Percentiles rank a stretch among this genome's conserved stretches.
phyloP scores from a whole-genome alignment of 2,797 vertebrate species.

The Holocentrus rufus region DNA sequence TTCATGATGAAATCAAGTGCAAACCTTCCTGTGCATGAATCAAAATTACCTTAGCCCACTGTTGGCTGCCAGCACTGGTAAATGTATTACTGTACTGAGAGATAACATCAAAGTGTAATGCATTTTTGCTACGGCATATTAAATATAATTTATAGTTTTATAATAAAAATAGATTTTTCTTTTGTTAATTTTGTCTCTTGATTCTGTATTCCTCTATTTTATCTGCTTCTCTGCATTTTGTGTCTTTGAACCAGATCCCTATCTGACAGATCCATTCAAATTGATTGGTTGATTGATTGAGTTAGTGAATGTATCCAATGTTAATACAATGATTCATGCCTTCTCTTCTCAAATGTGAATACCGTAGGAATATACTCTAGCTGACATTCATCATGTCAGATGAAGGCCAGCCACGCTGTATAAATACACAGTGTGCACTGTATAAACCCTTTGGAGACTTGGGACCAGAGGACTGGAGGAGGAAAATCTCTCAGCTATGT shows the following conservation, averaged over 20 bases:
- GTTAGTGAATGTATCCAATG: background rate
- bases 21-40: background rate
- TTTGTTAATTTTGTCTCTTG: background rate
- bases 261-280: background rate
- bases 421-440: conserved; percentile 17
- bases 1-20: conserved; percentile 10
- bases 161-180: background rate
- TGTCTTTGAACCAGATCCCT: background rate
- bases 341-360: background rate
- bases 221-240: too few species aligned
- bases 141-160: background rate
- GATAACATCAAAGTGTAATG: background rate
- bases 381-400: background rate
- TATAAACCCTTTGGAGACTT: conserved; percentile 19
- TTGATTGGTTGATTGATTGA: background rate
- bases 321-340: background rate
- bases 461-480: conserved; percentile 8
- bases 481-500: conserved; percentile 31
- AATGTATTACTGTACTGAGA: background rate
- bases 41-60: background rate
- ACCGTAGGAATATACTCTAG: background rate
- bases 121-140: background rate
- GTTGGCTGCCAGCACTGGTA: background rate
- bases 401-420: conserved; percentile 21
- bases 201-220: background rate